Base-by-base conservation (phyloP, 2,797 vertebrate genomes). In the Octomys mimax region DNA sequence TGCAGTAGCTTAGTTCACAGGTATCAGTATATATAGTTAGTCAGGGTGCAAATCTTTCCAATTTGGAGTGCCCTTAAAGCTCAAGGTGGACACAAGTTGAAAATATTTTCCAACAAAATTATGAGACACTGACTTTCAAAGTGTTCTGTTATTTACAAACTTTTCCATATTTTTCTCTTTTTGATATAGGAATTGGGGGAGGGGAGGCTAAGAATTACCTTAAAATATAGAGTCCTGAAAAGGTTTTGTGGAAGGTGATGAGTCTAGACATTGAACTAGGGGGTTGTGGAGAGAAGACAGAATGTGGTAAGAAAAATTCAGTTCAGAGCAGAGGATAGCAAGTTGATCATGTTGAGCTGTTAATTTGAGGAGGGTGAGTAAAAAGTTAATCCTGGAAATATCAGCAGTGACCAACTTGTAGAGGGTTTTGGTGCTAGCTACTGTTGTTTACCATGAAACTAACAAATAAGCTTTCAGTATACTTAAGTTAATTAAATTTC, bases 401-500 rank as follows among this genome's bases (percentile, higher is more conserved):
- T 68, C 87, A 68, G 3, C 22, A 31, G 11, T 18, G 19, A 24
- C 24, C 66, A 89, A 93, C 78, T n/a, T 78, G 11, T 39, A 85
- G 28, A 75, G 57, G 1, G 19, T 84, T 91, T 92, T 83, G 54
- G 79, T 87, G 78, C 31, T 89, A 52, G 78, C 31, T 91, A 52
- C 6, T 86, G 3, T 61, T 91, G 11, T 91, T 97, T 92, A 84
- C 33, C 61, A 31, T 64, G n/a, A 92, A 87, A 86, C 7, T 68
- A 94, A 93, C 91, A 95, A 46, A 61, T 83, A 82, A 87, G 79
- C 28, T 86, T 96, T 88, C 71, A 94, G 49, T 82, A 85, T 94
- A 87, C 92, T 92, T 93, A 95, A 95, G 24, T 49, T 88, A 83
- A 96, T 93, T 36, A 87, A 92, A 79, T 97, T 93, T 88, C 31